phyloP scores from a whole-genome alignment of 2,888 invertebrate species.

The Drosophila barbarae region DNA sequence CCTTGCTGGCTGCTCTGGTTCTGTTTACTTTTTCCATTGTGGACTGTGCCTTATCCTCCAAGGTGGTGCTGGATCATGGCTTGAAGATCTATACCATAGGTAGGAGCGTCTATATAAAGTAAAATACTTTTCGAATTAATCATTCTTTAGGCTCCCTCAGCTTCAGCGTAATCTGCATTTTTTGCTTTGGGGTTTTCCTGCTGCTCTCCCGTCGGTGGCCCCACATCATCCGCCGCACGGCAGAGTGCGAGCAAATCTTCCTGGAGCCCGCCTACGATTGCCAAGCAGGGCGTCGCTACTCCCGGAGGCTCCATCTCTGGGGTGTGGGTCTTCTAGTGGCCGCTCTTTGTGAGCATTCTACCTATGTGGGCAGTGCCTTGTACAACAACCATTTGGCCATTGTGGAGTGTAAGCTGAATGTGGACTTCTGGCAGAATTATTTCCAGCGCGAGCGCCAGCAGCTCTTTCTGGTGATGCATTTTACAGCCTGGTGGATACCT shows the following conservation, averaged over 20 bases:
- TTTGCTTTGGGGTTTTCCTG: constrained; percentile 66
- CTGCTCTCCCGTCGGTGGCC: constrained; percentile 76
- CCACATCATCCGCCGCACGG: constrained; percentile 66
- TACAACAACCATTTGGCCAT: constrained; percentile 74
- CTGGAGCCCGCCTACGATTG: constrained; percentile 68
- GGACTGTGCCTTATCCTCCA: constrained; percentile 63
- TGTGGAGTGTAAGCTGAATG: constrained; percentile 72
- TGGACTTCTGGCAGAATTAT: constrained; percentile 73
- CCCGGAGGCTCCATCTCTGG: constrained; percentile 61
- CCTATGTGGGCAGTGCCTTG: constrained; percentile 66
- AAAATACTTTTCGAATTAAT: background rate
- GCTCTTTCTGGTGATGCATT: constrained; percentile 67
- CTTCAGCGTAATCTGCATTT: constrained; percentile 73
- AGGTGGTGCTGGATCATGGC: constrained; percentile 65
- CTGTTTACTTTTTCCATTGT: constrained; percentile 56
- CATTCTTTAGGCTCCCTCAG: constrained; percentile 68
- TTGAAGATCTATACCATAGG: constrained; percentile 75
- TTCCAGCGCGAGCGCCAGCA: constrained; percentile 73
- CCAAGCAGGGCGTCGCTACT: constrained; percentile 53
- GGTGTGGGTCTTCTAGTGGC: constrained; percentile 65
- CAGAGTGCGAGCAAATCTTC: constrained; percentile 71
- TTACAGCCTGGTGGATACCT: constrained; percentile 62
- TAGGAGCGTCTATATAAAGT: constrained; percentile 1
- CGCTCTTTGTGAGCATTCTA: constrained; percentile 66
- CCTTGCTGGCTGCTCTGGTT: constrained; percentile 54